phyloP scores from a whole-genome alignment of 1,140 invertebrate genomes.

The Geopemphigus sp. region DNA sequence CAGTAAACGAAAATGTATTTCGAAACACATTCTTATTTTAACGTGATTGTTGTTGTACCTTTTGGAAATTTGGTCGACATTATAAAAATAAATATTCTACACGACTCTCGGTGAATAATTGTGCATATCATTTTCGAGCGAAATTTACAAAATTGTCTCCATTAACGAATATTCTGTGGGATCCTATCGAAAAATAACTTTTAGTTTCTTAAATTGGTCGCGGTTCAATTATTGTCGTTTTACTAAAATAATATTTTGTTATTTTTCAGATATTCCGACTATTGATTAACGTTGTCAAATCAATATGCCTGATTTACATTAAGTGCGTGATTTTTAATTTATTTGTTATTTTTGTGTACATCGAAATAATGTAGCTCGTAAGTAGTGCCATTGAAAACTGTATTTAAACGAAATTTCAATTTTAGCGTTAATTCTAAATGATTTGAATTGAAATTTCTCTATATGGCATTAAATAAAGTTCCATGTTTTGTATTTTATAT shows the following conservation, averaged over 20 bases:
- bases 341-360: not conserved
- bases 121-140: too few species aligned
- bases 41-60: too few species aligned
- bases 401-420: constrained; percentile 11
- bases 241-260: not conserved
- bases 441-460: not conserved
- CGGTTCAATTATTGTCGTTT: not conserved
- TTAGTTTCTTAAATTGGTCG: too few species aligned
- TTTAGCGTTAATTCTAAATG: constrained; percentile 2
- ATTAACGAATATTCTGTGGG: too few species aligned
- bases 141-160: too few species aligned
- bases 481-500: not conserved
- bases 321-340: constrained; percentile 19
- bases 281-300: constrained; percentile 7
- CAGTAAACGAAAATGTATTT: too few species aligned
- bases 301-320: not conserved
- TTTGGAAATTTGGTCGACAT: too few species aligned
- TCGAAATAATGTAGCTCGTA: not conserved
- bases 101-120: too few species aligned
- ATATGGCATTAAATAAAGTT: not conserved
- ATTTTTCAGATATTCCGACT: constrained; percentile 17
- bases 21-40: too few species aligned
- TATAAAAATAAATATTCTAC: too few species aligned
- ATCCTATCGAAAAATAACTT: too few species aligned
- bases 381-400: constrained; percentile 32